Conservation (phyloP, 2,797 vertebrate genomes). For the Chiropotes sagulatus region DNA sequence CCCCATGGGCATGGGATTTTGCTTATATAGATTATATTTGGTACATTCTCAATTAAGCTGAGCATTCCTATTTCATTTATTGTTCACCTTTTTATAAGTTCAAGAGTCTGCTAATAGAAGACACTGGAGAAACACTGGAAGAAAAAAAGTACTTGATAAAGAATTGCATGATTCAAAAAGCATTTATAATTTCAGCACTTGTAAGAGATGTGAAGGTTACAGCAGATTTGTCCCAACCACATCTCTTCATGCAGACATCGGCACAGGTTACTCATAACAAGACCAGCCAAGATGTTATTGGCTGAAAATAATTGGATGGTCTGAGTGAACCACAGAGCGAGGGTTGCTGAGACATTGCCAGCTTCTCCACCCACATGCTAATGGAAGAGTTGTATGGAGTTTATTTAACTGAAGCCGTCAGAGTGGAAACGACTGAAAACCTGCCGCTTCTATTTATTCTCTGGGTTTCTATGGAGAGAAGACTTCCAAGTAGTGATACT, state of each 20-base stretch:
- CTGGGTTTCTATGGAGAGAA: conserved; percentile 69
- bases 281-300: neutral
- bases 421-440: conserved; percentile 50
- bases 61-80: neutral
- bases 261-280: conserved; percentile 21
- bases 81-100: conserved; percentile 35
- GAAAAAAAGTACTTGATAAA: conserved; percentile 38
- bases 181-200: conserved; percentile 49
- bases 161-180: conserved; percentile 44
- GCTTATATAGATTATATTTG: neutral
- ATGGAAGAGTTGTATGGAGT: conserved; percentile 36
- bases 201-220: conserved; percentile 48
- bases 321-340: neutral
- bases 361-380: conserved; percentile 59
- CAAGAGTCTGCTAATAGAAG: conserved; percentile 36
- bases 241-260: neutral
- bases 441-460: conserved; percentile 71
- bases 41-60: conserved; percentile 33
- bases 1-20: neutral
- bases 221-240: neutral
- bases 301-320: conserved; percentile 56
- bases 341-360: neutral
- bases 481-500: neutral
- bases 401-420: conserved; percentile 61
- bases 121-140: neutral